Percentiles rank a stretch among this genome's conserved stretches.
These are phyloP conservation scores for Lamprologus lemairii DNA, from an alignment of 2,113 vertebrate genomes.

Conservation along the genomic window DNA sequence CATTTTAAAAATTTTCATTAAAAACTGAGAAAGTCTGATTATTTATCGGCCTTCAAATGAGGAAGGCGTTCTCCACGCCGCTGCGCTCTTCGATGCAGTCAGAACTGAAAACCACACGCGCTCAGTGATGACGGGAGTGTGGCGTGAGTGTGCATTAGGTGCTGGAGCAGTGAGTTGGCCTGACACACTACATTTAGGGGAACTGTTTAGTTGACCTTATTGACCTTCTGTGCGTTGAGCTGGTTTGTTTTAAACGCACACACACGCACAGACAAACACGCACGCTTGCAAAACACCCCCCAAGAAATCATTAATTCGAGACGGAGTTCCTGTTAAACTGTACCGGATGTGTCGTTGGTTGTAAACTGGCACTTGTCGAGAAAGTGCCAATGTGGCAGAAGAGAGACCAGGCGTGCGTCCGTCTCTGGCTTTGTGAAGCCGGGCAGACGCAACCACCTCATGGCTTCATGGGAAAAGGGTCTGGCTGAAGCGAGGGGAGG, in stretches of 20 bases:
- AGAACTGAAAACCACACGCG: not conserved
- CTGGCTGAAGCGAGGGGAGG: not conserved
- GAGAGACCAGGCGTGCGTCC: not conserved
- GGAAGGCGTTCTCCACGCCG: not conserved
- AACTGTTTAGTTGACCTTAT: not conserved
- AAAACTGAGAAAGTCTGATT: slow-evolving; percentile 10
- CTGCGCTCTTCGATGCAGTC: not conserved
- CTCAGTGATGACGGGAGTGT: not conserved
- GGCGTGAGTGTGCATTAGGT: not conserved
- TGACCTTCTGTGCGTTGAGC: slow-evolving; percentile 13
- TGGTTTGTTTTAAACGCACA: slow-evolving; percentile 36
- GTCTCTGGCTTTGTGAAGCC: not conserved
- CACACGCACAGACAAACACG: not conserved
- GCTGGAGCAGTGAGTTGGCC: slow-evolving; percentile 15
- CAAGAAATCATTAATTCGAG: not conserved
- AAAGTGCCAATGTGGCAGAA: slow-evolving; percentile 24
- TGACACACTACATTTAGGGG: not conserved
- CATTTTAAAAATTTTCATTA: not conserved
- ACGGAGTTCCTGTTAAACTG: not conserved
- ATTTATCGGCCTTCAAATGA: not conserved
- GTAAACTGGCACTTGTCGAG: slow-evolving; percentile 50
- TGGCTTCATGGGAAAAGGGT: slow-evolving; percentile 30
- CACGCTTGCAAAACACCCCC: not conserved
- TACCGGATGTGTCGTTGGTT: slow-evolving; percentile 24
- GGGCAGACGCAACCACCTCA: not conserved